phyloP scores from a whole-genome alignment of 2,797 vertebrate genomes.

The Picus viridis region DNA sequence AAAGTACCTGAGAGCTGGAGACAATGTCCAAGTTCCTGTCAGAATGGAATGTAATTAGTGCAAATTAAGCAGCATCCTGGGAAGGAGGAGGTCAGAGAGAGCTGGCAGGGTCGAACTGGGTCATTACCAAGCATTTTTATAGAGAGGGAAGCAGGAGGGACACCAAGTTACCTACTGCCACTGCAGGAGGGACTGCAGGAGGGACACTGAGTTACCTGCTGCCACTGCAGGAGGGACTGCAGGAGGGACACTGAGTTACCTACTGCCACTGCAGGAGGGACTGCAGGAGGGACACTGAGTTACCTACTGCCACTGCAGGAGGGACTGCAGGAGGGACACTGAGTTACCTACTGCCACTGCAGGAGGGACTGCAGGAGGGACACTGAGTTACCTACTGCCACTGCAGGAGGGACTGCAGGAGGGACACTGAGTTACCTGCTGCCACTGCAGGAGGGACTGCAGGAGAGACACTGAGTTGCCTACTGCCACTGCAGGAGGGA shows the following conservation, averaged over 20 bases:
- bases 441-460: not conserved
- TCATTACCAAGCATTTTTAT: slow-evolving; percentile 74
- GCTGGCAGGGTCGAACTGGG: slow-evolving; percentile 84
- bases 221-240: not conserved
- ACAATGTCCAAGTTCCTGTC: slow-evolving; percentile 92
- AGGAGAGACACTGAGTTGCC: not conserved
- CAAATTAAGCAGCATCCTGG: slow-evolving; percentile 89
- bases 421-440: not conserved
- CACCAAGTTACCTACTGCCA: not conserved
- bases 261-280: not conserved
- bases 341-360: not conserved
- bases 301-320: not conserved
- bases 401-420: no score
- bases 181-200: not conserved
- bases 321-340: not conserved
- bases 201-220: not conserved
- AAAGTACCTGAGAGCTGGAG: slow-evolving; percentile 76
- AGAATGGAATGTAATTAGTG: slow-evolving; percentile 96
- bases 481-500: not conserved
- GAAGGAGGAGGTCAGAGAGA: slow-evolving; percentile 86
- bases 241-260: not conserved
- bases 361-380: not conserved
- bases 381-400: not conserved
- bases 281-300: not conserved
- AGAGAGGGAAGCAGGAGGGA: not conserved